These are phyloP conservation scores for Heliconius congener DNA, from an alignment of 1,140 invertebrate genomes.

Conservation along the genomic window DNA sequence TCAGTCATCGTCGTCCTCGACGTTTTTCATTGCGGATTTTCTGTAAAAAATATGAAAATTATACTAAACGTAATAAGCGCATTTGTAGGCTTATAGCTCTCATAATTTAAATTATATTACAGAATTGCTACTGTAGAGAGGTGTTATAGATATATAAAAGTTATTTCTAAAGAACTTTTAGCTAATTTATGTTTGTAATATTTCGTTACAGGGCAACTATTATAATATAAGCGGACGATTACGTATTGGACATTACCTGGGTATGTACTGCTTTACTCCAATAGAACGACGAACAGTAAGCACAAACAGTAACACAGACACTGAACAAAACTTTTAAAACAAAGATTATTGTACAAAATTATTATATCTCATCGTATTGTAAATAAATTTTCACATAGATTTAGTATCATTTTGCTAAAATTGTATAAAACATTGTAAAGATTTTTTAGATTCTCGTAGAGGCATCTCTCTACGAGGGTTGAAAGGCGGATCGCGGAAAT, in stretches of 20 bases:
- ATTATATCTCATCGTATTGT: conserved; percentile 35
- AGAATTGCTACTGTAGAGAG: background rate
- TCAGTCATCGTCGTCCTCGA: conserved; percentile 77
- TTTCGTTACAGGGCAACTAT: background rate
- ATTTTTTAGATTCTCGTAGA: conserved; percentile 67
- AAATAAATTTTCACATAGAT: conserved; percentile 51
- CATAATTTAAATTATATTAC: background rate
- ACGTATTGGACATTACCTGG: conserved; percentile 22
- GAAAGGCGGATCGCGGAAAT: conserved; percentile 69
- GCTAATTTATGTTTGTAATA: background rate
- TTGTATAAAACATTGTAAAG: conserved; percentile 65
- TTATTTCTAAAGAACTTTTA: background rate
- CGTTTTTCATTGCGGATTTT: conserved; percentile 67
- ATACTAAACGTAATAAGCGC: too few species aligned
- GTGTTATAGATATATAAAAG: background rate
- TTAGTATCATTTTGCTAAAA: conserved; percentile 45
- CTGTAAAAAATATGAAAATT: conserved; percentile 47
- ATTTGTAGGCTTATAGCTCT: too few species aligned
- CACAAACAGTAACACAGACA: conserved; percentile 63
- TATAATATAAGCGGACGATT: background rate
- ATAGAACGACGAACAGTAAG: conserved; percentile 33
- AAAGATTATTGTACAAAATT: conserved; percentile 31
- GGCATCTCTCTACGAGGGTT: conserved; percentile 74
- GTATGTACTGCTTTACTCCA: conserved; percentile 28
- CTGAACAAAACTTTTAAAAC: conserved; percentile 36